These are phyloP conservation scores for Myotis lucifugus DNA, from an alignment of 2,113 vertebrate genomes.

Conservation along the genomic window DNA sequence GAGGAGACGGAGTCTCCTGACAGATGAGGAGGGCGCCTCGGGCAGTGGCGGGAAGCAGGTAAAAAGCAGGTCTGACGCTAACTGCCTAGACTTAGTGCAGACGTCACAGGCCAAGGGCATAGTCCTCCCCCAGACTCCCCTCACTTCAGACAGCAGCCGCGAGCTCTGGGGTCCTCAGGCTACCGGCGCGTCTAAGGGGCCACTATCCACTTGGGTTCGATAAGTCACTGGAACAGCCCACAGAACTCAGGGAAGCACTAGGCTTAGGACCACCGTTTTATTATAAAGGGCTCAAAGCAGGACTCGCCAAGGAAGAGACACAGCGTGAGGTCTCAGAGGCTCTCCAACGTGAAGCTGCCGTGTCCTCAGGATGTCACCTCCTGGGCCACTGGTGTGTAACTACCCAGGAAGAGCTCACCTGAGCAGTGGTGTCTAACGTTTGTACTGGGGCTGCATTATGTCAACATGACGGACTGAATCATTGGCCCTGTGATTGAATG, in stretches of 20 bases:
- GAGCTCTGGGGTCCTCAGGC: background rate
- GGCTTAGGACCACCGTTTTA: background rate
- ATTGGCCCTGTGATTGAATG: background rate
- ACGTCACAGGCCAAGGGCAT: background rate
- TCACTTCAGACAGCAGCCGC: background rate
- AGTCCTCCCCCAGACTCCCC: background rate
- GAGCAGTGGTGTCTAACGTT: too few species aligned
- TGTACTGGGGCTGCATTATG: background rate
- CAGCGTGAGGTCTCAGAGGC: background rate
- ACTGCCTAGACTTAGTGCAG: background rate
- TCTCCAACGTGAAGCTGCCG: background rate
- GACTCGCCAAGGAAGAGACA: background rate
- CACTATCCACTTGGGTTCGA: too few species aligned
- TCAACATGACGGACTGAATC: background rate
- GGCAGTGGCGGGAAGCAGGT: background rate
- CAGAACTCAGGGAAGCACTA: background rate
- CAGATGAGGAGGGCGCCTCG: background rate
- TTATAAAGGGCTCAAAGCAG: background rate
- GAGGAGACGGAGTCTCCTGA: background rate
- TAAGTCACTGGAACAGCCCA: background rate
- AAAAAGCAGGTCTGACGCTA: background rate
- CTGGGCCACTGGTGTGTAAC: too few species aligned
- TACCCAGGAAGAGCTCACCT: background rate
- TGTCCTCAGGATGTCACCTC: background rate
- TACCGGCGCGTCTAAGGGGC: background rate